These are phyloP conservation scores for Pristionchus entomophagus DNA, from an alignment of 2,888 invertebrate genomes.

Conservation along the genomic window DNA sequence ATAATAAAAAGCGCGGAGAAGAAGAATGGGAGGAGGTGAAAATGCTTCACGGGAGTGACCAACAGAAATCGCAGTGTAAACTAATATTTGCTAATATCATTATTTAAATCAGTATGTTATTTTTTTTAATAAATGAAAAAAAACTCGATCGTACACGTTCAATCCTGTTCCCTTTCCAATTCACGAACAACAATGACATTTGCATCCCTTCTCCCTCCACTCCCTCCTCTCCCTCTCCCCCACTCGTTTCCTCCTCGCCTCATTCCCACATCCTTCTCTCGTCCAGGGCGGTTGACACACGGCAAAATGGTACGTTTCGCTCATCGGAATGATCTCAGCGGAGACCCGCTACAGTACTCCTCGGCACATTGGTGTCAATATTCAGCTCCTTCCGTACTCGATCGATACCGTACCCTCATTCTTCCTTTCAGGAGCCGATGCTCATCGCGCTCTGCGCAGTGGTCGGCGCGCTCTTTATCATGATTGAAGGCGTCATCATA, in stretches of 20 bases:
- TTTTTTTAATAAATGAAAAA: not conserved
- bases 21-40: not conserved
- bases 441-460: not conserved
- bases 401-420: not conserved
- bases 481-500: not conserved
- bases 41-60: not conserved
- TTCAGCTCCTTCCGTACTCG: not conserved
- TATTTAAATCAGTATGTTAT: too few relatives aligned
- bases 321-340: too few relatives aligned
- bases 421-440: not conserved
- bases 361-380: not conserved
- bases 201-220: not conserved
- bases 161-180: not conserved
- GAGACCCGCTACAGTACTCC: too few relatives aligned
- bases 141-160: not conserved
- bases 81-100: too few relatives aligned
- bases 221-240: not conserved
- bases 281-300: not conserved
- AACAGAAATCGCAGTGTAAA: not conserved
- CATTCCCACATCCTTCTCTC: not conserved
- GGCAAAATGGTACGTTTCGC: too few relatives aligned
- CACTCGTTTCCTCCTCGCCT: not conserved
- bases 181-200: not conserved
- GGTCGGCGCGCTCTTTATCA: not conserved
- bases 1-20: conserved; percentile 10